These are phyloP conservation scores for Galeruca laticollis DNA, from an alignment of 2,888 invertebrate species.

Conservation along the genomic window DNA sequence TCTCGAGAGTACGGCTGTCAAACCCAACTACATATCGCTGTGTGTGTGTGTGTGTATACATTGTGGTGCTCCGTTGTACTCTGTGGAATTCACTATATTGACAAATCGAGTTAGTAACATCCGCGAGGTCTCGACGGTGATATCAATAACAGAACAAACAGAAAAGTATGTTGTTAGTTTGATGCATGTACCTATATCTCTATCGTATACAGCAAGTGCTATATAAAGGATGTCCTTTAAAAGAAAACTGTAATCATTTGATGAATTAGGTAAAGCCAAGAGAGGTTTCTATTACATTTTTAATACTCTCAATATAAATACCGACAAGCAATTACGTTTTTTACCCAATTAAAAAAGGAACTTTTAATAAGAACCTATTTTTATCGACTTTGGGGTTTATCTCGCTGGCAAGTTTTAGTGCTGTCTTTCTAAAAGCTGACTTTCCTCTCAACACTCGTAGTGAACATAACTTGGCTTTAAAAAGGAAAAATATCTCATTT, in stretches of 20 bases:
- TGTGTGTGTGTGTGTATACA: constrained; percentile 10
- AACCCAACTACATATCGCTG: constrained; percentile 27
- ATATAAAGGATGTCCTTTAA: neutral
- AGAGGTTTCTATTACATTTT: too few species aligned
- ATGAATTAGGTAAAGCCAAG: too few species aligned
- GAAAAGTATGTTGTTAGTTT: constrained; percentile 22
- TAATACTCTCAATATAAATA: too few species aligned
- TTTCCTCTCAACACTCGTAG: too few species aligned
- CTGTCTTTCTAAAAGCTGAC: too few species aligned
- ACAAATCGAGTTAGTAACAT: constrained; percentile 28
- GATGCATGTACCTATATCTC: neutral
- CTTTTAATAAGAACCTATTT: too few species aligned
- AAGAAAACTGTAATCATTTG: too few species aligned
- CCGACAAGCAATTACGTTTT: too few species aligned
- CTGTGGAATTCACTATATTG: constrained; percentile 22
- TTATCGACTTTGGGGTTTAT: too few species aligned
- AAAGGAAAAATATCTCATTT: neutral
- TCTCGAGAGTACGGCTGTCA: constrained; percentile 35
- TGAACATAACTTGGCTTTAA: too few species aligned
- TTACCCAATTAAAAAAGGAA: too few species aligned
- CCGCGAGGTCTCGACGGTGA: constrained; percentile 7
- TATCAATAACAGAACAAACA: constrained; percentile 26
- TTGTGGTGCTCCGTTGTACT: constrained; percentile 14
- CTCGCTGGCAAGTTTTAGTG: too few species aligned
- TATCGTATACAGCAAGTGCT: neutral